These are phyloP conservation scores for Saiga tatarica DNA, from an alignment of 2,113 vertebrate species.

Conservation along the genomic window DNA sequence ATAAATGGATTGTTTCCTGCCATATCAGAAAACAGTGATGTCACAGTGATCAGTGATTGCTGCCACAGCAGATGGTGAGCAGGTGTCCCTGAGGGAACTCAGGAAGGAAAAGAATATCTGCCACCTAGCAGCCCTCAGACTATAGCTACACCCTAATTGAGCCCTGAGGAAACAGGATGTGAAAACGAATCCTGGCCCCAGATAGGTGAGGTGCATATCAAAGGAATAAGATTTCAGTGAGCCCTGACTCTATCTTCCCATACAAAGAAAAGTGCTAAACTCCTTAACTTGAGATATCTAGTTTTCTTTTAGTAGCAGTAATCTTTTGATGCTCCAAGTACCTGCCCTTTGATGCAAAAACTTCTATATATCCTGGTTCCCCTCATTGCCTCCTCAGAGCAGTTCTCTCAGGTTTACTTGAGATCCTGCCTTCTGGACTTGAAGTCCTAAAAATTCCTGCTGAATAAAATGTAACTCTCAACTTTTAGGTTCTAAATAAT, in stretches of 20 bases:
- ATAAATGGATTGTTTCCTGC: not conserved
- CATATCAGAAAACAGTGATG: not conserved
- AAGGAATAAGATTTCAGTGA: not conserved
- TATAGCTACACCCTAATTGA: not conserved
- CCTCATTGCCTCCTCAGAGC: not conserved
- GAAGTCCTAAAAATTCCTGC: not conserved
- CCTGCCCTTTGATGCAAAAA: not conserved
- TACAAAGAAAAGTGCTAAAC: not conserved
- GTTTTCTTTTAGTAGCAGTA: not conserved
- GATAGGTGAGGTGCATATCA: no score
- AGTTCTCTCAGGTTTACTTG: not conserved
- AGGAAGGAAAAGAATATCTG: not conserved
- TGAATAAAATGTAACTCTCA: not conserved
- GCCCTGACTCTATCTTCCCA: not conserved
- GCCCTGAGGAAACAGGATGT: no score
- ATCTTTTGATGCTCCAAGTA: not conserved
- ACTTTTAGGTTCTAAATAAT: not conserved
- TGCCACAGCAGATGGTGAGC: not conserved
- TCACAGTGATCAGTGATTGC: not conserved
- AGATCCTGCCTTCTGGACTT: not conserved
- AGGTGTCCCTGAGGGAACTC: not conserved
- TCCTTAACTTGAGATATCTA: not conserved
- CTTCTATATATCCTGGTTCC: not conserved
- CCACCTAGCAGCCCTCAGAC: not conserved
- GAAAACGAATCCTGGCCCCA: no score